Evolutionary conservation across 1,140 invertebrate genomes (phyloP), one percentile per base, ranked within the genome.

Genomic region (Drosophila jambulina): DNA sequence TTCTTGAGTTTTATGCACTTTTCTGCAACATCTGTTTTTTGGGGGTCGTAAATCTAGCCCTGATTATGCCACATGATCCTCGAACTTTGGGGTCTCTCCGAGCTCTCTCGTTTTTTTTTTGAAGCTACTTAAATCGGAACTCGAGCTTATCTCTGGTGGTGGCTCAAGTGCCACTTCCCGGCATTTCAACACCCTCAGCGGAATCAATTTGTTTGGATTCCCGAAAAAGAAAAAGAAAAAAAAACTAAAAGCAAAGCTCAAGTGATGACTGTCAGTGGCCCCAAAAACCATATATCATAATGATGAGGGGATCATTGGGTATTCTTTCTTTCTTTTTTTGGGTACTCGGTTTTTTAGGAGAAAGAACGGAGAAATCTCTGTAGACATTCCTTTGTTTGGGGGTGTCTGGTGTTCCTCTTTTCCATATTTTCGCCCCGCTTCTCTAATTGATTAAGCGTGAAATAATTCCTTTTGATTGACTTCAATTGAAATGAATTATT

Each of bases 401-500:
- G 43, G 34, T 68, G 34, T 68, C 45, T 56, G 48, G 34, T 34
- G 53, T 56, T 48, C 63, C 64, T 65, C 42, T 65, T 27, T 19
- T 25, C 19, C 64, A 46, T 43, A 36, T 49, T 56, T 70, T 57
- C 56, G 19, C 48, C 21, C 64, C 43, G 46, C n/a, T 40, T 68
- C 80, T 77, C 70, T 84, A 83, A 87, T 87, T 88, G 84, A 88
- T 88, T 88, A 90, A 88, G 84, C 84, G 84, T 88, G 85, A 88
- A 88, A 88, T 88, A 84, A 88, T 88, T 88, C 72, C 85, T 90
- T 90, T 88, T 88, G 84, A 88, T 88, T 88, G 84, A 88, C 84
- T 88, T 90, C 84, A 88, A 88, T 88, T 88, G 85, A 88, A 88
- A 88, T 88, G 84, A 88, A 88, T 88, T 88, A 90, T 88, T 90